Base-by-base conservation (phyloP, 2,888 invertebrate species). In the Lycia hirtaria region DNA sequence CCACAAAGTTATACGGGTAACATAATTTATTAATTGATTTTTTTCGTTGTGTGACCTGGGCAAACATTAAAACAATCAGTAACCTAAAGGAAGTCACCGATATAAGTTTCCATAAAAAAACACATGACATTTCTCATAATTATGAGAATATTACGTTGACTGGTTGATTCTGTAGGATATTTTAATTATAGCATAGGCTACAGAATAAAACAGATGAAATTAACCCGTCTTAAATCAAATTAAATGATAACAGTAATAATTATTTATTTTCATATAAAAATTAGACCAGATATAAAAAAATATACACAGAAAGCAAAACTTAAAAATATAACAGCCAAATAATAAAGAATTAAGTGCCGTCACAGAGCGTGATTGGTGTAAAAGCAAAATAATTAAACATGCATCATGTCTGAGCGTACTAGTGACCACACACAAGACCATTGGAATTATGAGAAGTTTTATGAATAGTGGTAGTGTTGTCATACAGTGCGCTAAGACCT, bases 261-360 rank as follows among this genome's bases (percentile, higher is more conserved):
- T 49, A 40, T 48, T 30, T 30, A 37, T 10, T 41, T 49, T 51
- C 45, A 20, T 60, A 19, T 62, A 55, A 51, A 48, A 58, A 48
- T 43, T 43, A 60, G 24, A 68, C 55, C 59, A 52, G 48, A 50
- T 54, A 40, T n/a, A 32, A 58, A 51, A 64, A 62, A 60, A 45
- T 43, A 57, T 17, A 62, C 51, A 66, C 48, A 68, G 15, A 64
- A 68, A 69, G 62, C 62, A 59, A 49, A 70, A 63, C 66, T 69
- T 71, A 50, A 56, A 75, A 82, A 81, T 67, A 81, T 85, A 87
- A 88, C 88, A 88, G 87, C 88, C 75, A 87, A 85, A 83, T 78
- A 80, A 78, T 77, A 79, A 62, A 52, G 65, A 72, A 69, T 64
- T 63, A 63, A 48, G 71, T 77, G 75, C 72, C 61, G 67, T 69